A percentile compares a stretch with the other conserved stretches of the same genome.
Evolutionary conservation across 1,140 invertebrate genomes (phyloP).

Genomic region (Calephelis nemesis): DNA sequence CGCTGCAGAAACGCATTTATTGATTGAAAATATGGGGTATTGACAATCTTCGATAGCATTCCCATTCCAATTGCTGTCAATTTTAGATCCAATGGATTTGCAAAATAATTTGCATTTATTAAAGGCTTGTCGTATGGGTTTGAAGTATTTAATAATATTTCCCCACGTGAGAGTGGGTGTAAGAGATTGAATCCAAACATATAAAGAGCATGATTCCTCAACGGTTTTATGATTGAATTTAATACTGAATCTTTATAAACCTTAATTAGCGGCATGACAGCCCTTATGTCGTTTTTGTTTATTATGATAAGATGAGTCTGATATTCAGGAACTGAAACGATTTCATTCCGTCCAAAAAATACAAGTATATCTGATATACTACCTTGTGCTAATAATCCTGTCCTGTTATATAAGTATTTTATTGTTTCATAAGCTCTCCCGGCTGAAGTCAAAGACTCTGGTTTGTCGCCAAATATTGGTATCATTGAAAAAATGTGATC

Average conservation of each 20-base stretch:
- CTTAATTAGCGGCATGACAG: background rate
- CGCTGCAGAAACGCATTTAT: constrained; percentile 62
- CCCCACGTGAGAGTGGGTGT: too few species aligned
- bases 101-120: constrained; percentile 90
- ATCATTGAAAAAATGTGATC: constrained; percentile 56
- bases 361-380: background rate
- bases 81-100: constrained; percentile 83
- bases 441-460: constrained; percentile 18
- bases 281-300: background rate
- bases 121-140: constrained; percentile 77
- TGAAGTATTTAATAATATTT: too few species aligned
- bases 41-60: too few species aligned
- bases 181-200: constrained; percentile 34
- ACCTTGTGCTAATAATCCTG: constrained; percentile 33
- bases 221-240: constrained; percentile 56
- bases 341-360: background rate
- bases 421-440: constrained; percentile 11
- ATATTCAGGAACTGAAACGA: background rate
- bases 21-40: constrained; percentile 50
- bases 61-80: too few species aligned
- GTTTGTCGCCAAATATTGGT: constrained; percentile 44
- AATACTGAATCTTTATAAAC: constrained; percentile 32
- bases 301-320: background rate
- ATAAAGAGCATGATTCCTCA: constrained; percentile 57
- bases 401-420: constrained; percentile 51